Evolutionary conservation across 2,888 invertebrate genomes (phyloP), one percentile per base, ranked within the genome.

Genomic region (Esperia sulphurella): DNA sequence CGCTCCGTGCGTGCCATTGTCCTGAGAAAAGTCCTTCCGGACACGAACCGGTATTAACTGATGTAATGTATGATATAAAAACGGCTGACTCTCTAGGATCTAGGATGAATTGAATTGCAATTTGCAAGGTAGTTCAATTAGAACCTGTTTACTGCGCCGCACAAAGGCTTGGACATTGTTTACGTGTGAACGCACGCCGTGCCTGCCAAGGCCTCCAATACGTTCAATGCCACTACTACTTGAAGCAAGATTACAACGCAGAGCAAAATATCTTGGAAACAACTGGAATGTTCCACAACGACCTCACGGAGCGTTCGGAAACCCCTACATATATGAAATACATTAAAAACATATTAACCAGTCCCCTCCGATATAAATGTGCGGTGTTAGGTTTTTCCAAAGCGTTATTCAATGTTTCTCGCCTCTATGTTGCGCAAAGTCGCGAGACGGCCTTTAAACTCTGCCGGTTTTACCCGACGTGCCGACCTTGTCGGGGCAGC

Each of bases 1-100:
- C 48, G 43, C 38, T 21, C 41, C 30, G 35, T 12, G 3, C 30
- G 28, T 30, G 43, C n/a, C 45, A 49, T 45, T 52, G 47, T 42
- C 42, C 52, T 46, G 31, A 44, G 47, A 43, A 52, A 44, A 35
- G 10, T 39, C 13, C 44, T 45, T 49, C 46, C 49, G 46, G 49
- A 39, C 39, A 13, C 13, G 21, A 14, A n/a, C 14, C 37, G 35
- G 14, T 14, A 14, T 14, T 40, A 8, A 41, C 29, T 28, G 12
- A 41, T 29, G 41, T 30, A 39, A 45, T 37, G n/a, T n/a, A n/a
- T n/a, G 35, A 6, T 28, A 37, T 38, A 65, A 69, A 70, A 78
- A 78, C 75, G 71, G 70, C 72, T 71, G 74, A 72, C 70, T 67
- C 74, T 73, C 75, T 78, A 83, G 81, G 81, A 83, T 80, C 58